phyloP scores from a whole-genome alignment of 2,113 vertebrate genomes.

The Pachycephala philippinensis region DNA sequence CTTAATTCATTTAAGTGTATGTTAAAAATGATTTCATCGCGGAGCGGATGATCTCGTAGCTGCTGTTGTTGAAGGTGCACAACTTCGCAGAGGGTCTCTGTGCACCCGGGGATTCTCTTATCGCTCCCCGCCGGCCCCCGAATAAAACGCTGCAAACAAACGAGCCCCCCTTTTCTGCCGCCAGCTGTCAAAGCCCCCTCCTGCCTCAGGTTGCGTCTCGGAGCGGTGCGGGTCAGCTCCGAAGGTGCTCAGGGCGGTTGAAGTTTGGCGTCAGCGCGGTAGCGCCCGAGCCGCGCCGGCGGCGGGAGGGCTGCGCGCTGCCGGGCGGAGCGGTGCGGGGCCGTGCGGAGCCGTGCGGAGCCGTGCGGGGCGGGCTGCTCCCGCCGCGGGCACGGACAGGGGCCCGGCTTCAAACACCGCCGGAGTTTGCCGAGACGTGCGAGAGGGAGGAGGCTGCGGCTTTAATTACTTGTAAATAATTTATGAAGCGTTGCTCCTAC shows the following conservation, averaged over 20 bases:
- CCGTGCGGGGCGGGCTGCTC: background rate
- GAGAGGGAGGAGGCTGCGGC: slow-evolving; percentile 49
- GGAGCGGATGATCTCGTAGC: background rate
- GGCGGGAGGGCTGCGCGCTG: background rate
- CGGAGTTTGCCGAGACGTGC: slow-evolving; percentile 34
- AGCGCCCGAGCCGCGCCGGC: background rate
- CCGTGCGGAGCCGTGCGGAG: background rate
- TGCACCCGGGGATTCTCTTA: background rate
- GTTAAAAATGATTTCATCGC: background rate
- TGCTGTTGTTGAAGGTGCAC: background rate
- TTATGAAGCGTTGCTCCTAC: slow-evolving; percentile 62
- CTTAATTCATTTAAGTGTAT: slow-evolving; percentile 21
- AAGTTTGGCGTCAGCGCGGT: background rate
- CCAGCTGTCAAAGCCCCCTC: background rate
- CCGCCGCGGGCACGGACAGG: background rate
- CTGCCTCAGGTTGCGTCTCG: background rate
- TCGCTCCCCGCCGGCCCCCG: background rate
- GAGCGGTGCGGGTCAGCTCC: background rate
- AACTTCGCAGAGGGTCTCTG: slow-evolving; percentile 5
- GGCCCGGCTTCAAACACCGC: background rate
- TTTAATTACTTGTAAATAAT: slow-evolving; percentile 73
- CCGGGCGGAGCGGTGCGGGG: background rate
- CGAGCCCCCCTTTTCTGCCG: background rate
- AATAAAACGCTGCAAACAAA: background rate
- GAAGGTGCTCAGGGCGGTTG: background rate